Base-by-base conservation (phyloP, 2,888 invertebrate species). In the Aporophyla lueneburgensis region DNA sequence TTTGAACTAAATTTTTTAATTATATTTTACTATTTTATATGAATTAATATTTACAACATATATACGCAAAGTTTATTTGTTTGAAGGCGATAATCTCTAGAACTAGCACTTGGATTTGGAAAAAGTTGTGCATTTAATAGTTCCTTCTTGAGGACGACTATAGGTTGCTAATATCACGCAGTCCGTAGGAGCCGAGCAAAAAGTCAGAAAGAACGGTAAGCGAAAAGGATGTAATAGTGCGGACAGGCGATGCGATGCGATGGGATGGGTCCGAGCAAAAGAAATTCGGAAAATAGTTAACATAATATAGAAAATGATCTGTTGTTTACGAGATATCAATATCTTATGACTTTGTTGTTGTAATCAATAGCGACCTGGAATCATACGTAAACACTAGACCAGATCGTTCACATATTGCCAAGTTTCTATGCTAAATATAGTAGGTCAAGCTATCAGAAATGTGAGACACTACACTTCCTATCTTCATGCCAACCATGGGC, bases 381-480 rank as follows among this genome's bases (percentile, higher is more conserved):
- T 70, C 21, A 59, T 21, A 46, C 14, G 7, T 7, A 46, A 71
- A 53, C 76, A 59, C 19, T 61, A 46, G 76, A 78, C 51, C 4
- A 71, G 78, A 76, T 33, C 59, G 33, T 78, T 78, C 33, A 71
- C 79, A 59, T 71, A 33, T 53, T 76, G 76, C 76, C 76, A 76
- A 78, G 71, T 61, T 71, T 71, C 33, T n/a, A 53, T 7, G n/a
- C 78, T 76, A 76, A 53, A 59, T 76, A 53, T 78, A 76, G 58
- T 27, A 9, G 21, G 71, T 71, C 24, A 59, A 51, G 53, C 58
- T 78, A 46, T 59, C 21, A 71, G 16, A 53, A 53, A 76, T 46
- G 16, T 59, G 33, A 46, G 7, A 16, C 33, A 19, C 2, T 59
- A 46, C 4, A 70, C 33, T 76, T 70, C 79, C 79, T 24, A 63